Evolutionary conservation across 2,888 invertebrate species (phyloP).

Genomic region (Rotaria magnacalcarata): DNA sequence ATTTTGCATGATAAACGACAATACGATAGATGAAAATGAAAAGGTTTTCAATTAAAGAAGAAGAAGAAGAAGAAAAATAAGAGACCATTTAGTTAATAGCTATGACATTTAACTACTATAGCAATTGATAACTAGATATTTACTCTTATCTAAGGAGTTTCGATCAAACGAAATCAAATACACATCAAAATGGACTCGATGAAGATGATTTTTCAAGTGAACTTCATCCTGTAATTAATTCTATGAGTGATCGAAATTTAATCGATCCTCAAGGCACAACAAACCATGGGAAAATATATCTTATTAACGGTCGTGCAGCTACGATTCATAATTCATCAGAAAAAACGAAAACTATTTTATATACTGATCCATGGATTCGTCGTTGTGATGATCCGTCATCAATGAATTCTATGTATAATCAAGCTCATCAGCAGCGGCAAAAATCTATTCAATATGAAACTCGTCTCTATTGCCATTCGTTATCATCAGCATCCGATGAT

Average conservation of each 20-base stretch:
- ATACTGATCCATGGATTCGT: neutral
- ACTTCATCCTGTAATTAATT: neutral
- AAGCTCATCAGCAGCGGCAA: neutral
- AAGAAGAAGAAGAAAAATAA: too few relatives aligned
- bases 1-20: too few relatives aligned
- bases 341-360: neutral
- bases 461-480: neutral
- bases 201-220: neutral
- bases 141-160: neutral
- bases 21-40: too few relatives aligned
- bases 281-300: neutral
- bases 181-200: neutral
- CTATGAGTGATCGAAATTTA: neutral
- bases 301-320: neutral
- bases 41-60: too few relatives aligned
- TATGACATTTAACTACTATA: too few relatives aligned
- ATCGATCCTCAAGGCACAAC: neutral
- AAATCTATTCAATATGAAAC: neutral
- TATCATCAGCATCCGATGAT: conserved; percentile 1
- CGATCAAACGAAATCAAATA: neutral
- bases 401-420: neutral
- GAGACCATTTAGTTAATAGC: too few relatives aligned
- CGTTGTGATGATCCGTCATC: neutral
- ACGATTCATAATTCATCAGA: neutral
- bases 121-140: neutral